Conservation (phyloP, 2,113 vertebrate species). For the Labrus mixtus region DNA sequence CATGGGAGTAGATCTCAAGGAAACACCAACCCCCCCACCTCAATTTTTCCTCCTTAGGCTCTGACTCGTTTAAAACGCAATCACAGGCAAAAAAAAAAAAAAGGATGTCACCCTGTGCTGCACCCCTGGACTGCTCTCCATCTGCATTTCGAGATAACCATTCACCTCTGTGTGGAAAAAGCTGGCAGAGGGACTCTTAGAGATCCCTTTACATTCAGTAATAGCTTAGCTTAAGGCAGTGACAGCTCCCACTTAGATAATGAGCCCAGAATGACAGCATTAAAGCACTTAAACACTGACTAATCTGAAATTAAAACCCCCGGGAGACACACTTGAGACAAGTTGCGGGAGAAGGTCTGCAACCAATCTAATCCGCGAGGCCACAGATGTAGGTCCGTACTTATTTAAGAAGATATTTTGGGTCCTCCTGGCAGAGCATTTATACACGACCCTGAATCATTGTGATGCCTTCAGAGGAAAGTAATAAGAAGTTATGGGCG, state of each 20-base stretch:
- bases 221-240: slow-evolving; percentile 62
- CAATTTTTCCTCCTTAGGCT: slow-evolving; percentile 10
- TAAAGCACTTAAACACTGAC: slow-evolving; percentile 65
- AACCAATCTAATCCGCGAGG: slow-evolving; percentile 18
- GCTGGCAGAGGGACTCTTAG: slow-evolving; percentile 41
- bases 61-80: slow-evolving; percentile 19
- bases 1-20: slow-evolving; percentile 15
- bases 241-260: slow-evolving; percentile 65
- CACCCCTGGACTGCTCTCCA: slow-evolving; percentile 41
- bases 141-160: slow-evolving; percentile 75
- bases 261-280: slow-evolving; percentile 64
- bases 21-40: slow-evolving; percentile 1
- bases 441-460: slow-evolving; percentile 35
- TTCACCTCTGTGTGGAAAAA: slow-evolving; percentile 65
- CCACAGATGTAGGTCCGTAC: slow-evolving; percentile 46
- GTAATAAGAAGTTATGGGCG: slow-evolving; percentile 54
- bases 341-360: slow-evolving; percentile 41
- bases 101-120: slow-evolving; percentile 35
- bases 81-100: slow-evolving; percentile 36
- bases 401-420: slow-evolving; percentile 18
- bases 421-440: slow-evolving; percentile 17
- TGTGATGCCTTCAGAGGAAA: slow-evolving; percentile 43
- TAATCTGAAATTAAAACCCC: slow-evolving; percentile 75
- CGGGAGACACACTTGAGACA: slow-evolving; percentile 44
- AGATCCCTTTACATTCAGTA: slow-evolving; percentile 50